phyloP scores from a whole-genome alignment of 2,797 vertebrate species.

The Ataeniobius toweri region DNA sequence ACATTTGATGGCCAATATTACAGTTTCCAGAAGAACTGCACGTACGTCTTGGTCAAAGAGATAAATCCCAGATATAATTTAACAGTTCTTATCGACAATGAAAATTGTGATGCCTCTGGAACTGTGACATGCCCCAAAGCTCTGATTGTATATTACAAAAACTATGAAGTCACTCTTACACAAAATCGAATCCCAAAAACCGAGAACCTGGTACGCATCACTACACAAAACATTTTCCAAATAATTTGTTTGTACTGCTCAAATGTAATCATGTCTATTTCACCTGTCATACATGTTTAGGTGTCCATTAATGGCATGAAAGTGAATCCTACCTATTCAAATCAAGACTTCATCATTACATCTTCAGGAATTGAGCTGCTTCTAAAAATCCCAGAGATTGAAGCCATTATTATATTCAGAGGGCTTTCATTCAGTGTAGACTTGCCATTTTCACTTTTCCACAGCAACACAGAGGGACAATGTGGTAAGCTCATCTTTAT shows the following conservation, averaged over 20 bases:
- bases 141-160: conserved; percentile 83
- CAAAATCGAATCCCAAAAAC: conserved; percentile 43
- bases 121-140: conserved; percentile 71
- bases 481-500: conserved; percentile 83
- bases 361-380: conserved; percentile 76
- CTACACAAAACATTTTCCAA: background rate
- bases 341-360: conserved; percentile 81
- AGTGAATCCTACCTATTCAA: conserved; percentile 77
- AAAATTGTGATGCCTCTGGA: conserved; percentile 78
- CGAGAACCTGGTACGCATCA: conserved; percentile 60
- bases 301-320: conserved; percentile 79
- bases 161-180: conserved; percentile 78
- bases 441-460: conserved; percentile 82
- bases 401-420: conserved; percentile 78
- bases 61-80: conserved; percentile 78
- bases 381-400: conserved; percentile 81
- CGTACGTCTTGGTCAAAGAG: conserved; percentile 90
- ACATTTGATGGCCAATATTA: conserved; percentile 94
- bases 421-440: conserved; percentile 81
- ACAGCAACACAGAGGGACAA: conserved; percentile 90
- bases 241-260: background rate
- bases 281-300: conserved; percentile 66
- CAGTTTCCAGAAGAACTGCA: conserved; percentile 91
- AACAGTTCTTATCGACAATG: conserved; percentile 85
- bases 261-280: conserved; percentile 20